Evolutionary conservation across 2,797 vertebrate species (phyloP).

Genomic region (Pseudopleuronectes americanus): DNA sequence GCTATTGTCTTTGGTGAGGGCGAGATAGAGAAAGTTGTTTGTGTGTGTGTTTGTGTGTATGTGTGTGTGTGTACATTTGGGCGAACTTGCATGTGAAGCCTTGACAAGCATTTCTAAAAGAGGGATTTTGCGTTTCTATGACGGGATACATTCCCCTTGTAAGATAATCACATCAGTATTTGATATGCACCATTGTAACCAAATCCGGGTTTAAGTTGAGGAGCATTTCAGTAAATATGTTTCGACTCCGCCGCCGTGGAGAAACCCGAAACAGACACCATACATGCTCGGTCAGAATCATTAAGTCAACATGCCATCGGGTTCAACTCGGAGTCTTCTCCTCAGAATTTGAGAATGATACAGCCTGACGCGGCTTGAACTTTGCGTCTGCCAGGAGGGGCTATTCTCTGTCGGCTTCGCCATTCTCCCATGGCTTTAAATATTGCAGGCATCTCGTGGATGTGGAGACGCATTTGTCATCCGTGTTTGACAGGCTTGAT

Average conservation of each 20-base stretch:
- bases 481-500: constrained; percentile 82
- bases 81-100: constrained; percentile 15
- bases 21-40: constrained; percentile 53
- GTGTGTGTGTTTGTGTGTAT: constrained; percentile 14
- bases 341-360: constrained; percentile 77
- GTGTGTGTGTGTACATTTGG: constrained; percentile 16
- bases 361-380: constrained; percentile 74
- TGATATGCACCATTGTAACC: constrained; percentile 42
- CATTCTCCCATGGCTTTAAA: constrained; percentile 80
- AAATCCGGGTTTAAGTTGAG: constrained; percentile 50
- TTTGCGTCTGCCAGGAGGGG: constrained; percentile 74
- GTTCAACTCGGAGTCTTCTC: constrained; percentile 67
- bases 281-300: constrained; percentile 79
- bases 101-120: background rate
- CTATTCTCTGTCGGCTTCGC: constrained; percentile 70
- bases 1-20: constrained; percentile 76
- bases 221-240: constrained; percentile 67
- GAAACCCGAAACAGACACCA: constrained; percentile 78
- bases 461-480: constrained; percentile 83
- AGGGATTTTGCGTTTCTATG: background rate
- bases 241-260: constrained; percentile 62
- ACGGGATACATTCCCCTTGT: constrained; percentile 15
- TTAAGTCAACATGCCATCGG: constrained; percentile 77
- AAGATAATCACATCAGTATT: constrained; percentile 35
- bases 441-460: constrained; percentile 80